phyloP scores from a whole-genome alignment of 2,797 vertebrate genomes.

The Argyrosomus regius region DNA sequence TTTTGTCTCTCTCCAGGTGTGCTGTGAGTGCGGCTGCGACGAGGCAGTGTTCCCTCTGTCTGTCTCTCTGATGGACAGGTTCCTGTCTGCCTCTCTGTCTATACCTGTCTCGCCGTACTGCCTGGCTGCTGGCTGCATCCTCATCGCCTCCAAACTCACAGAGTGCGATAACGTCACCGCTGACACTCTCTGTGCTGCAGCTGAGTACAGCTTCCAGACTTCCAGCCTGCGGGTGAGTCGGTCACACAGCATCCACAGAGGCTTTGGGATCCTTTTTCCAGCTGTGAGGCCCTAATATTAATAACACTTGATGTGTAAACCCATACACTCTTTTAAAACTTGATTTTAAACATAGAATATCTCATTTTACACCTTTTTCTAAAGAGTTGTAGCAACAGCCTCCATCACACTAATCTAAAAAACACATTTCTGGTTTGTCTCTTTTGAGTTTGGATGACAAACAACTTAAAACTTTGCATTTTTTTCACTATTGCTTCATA shows the following conservation, averaged over 20 bases:
- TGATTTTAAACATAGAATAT: neutral
- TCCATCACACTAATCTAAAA: neutral
- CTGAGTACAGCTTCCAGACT: conserved; percentile 79
- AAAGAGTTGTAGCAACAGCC: neutral
- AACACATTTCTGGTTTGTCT: neutral
- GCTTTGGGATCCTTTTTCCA: neutral
- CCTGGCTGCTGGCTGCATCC: conserved; percentile 83
- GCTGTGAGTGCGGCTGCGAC: conserved; percentile 82
- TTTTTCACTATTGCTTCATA: neutral
- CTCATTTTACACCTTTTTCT: neutral
- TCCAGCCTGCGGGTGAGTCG: conserved; percentile 80
- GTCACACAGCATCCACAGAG: neutral
- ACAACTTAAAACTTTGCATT: neutral
- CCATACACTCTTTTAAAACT: neutral
- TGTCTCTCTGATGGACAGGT: conserved; percentile 85
- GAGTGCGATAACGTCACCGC: conserved; percentile 80
- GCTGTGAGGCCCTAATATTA: neutral
- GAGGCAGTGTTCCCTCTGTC: conserved; percentile 85
- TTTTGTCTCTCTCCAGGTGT: conserved; percentile 74
- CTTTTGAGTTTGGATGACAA: neutral
- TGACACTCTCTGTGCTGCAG: conserved; percentile 80
- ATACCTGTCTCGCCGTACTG: conserved; percentile 78
- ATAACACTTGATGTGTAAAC: neutral
- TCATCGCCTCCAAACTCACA: conserved; percentile 85
- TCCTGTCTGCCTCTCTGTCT: conserved; percentile 78